phyloP scores from a whole-genome alignment of 2,888 invertebrate genomes.

The Antheraea yamamai region DNA sequence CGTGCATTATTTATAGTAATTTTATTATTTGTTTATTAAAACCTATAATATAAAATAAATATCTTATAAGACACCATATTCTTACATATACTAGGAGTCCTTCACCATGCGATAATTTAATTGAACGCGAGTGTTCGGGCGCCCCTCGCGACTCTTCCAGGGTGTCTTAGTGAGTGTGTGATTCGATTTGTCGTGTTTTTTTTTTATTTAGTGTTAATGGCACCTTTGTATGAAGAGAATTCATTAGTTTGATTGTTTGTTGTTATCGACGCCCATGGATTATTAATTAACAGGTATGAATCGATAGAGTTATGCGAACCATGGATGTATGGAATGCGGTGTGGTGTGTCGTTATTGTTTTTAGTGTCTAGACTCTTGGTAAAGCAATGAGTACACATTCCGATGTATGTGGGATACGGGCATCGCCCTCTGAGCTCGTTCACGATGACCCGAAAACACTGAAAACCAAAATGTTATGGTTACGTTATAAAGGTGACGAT shows the following conservation, averaged over 20 bases:
- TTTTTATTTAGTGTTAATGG: constrained; percentile 30
- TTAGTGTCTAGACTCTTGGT: constrained; percentile 4
- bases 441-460: background rate
- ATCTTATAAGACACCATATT: background rate
- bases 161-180: constrained; percentile 44
- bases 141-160: constrained; percentile 45
- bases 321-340: constrained; percentile 48
- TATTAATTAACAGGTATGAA: constrained; percentile 66
- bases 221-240: constrained; percentile 23
- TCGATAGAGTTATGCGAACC: constrained; percentile 21
- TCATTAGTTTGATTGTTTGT: constrained; percentile 17
- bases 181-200: constrained; percentile 30
- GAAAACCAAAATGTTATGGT: background rate
- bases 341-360: constrained; percentile 40
- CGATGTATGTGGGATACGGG: constrained; percentile 26
- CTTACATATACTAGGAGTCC: background rate
- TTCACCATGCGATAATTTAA: constrained; percentile 26
- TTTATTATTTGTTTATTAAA: constrained; percentile 22
- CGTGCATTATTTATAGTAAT: constrained; percentile 1
- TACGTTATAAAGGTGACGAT: background rate
- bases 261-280: constrained; percentile 54
- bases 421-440: background rate
- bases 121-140: constrained; percentile 38
- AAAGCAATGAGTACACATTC: constrained; percentile 27
- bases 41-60: constrained; percentile 6